phyloP scores from a whole-genome alignment of 2,797 vertebrate genomes.

The Pogoniulus pusillus region DNA sequence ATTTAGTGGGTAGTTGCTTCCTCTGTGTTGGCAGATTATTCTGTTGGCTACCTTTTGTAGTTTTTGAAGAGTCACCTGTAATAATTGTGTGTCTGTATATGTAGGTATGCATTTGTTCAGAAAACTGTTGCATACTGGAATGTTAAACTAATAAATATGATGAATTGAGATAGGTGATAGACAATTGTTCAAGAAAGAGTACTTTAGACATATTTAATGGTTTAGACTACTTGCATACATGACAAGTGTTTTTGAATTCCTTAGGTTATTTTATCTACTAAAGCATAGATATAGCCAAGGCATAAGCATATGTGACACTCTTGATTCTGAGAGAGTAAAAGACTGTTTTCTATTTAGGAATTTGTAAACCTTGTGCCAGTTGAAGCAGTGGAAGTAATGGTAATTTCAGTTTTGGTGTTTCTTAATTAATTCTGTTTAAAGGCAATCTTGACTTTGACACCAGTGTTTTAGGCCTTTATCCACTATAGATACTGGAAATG shows the following conservation, averaged over 20 bases:
- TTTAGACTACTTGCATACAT: background rate
- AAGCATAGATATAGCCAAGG: background rate
- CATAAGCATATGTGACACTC: background rate
- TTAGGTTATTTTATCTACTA: background rate
- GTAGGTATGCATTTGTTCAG: background rate
- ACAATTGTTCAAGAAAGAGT: too few species aligned
- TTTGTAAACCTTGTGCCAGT: background rate
- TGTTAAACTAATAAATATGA: background rate
- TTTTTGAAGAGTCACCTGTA: background rate
- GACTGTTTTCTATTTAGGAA: background rate
- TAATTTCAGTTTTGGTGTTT: background rate
- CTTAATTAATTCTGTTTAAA: background rate
- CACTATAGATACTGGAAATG: background rate
- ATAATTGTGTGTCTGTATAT: background rate
- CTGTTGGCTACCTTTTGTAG: background rate
- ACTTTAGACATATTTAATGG: too few species aligned
- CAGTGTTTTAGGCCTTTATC: background rate
- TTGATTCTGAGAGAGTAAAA: background rate
- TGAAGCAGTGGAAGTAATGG: background rate
- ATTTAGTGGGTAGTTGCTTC: background rate
- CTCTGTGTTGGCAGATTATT: background rate
- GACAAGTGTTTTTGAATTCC: background rate
- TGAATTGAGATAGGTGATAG: background rate
- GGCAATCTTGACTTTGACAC: background rate
- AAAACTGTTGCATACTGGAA: background rate